phyloP scores from a whole-genome alignment of 2,888 invertebrate genomes.

The Cephus nigrinus region DNA sequence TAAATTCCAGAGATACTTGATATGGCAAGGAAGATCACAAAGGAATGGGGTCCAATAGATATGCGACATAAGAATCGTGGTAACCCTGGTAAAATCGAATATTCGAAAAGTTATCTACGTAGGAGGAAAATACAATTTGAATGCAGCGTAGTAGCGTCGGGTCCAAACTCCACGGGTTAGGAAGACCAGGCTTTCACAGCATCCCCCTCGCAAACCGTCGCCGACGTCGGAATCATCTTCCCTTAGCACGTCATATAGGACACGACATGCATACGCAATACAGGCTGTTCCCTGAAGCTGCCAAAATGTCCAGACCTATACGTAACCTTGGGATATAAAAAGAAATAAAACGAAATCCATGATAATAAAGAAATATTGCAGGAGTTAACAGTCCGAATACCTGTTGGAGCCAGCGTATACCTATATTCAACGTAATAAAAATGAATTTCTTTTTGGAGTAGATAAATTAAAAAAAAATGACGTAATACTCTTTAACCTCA shows the following conservation, averaged over 20 bases:
- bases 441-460: neutral
- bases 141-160: constrained; percentile 36
- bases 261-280: constrained; percentile 50
- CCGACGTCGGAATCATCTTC: constrained; percentile 16
- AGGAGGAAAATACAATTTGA: constrained; percentile 44
- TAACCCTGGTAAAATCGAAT: constrained; percentile 24
- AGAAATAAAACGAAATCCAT: neutral
- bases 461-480: neutral
- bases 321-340: neutral
- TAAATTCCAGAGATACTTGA: neutral
- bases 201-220: neutral
- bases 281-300: constrained; percentile 2
- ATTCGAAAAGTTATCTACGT: constrained; percentile 26
- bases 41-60: neutral
- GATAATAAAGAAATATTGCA: neutral
- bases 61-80: neutral
- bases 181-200: neutral
- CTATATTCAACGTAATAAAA: neutral
- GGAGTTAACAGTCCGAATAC: neutral
- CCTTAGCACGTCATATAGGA: constrained; percentile 21
- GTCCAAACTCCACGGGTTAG: neutral
- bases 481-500: neutral
- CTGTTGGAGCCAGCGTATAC: neutral
- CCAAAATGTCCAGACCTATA: constrained; percentile 38
- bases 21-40: neutral